These are phyloP conservation scores for Eumaeus atala DNA, from an alignment of 1,140 invertebrate genomes.

Conservation along the genomic window DNA sequence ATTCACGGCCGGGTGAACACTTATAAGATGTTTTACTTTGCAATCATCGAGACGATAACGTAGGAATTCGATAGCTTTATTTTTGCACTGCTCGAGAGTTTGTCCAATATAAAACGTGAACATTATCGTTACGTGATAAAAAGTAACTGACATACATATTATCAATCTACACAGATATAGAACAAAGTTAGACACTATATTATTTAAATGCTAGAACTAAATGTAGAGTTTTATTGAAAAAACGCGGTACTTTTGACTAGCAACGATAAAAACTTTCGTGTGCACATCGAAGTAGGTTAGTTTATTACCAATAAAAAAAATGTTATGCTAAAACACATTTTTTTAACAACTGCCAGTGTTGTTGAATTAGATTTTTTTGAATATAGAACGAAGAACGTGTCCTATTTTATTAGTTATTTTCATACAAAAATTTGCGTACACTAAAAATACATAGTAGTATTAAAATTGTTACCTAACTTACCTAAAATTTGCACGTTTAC, in stretches of 20 bases:
- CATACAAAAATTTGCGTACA: background rate
- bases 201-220: too few species aligned
- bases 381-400: too few species aligned
- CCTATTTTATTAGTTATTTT: background rate
- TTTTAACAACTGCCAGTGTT: too few species aligned
- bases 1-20: constrained; percentile 28
- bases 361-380: too few species aligned
- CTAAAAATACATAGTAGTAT: background rate
- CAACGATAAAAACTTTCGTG: constrained; percentile 15
- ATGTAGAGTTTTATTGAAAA: too few species aligned
- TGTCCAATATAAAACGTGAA: too few species aligned
- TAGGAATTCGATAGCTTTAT: constrained; percentile 3
- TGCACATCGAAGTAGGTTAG: constrained; percentile 8
- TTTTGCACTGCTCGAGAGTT: background rate
- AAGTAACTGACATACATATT: too few species aligned
- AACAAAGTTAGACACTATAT: too few species aligned
- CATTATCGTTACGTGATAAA: too few species aligned
- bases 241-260: too few species aligned
- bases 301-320: constrained; percentile 20
- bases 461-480: constrained; percentile 5
- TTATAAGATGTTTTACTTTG: constrained; percentile 9
- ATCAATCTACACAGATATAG: too few species aligned
- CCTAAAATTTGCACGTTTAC: constrained; percentile 4
- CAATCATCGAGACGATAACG: background rate
- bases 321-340: too few species aligned